Base-by-base conservation (phyloP, 2,888 invertebrate genomes). In the Apodemia zela region DNA sequence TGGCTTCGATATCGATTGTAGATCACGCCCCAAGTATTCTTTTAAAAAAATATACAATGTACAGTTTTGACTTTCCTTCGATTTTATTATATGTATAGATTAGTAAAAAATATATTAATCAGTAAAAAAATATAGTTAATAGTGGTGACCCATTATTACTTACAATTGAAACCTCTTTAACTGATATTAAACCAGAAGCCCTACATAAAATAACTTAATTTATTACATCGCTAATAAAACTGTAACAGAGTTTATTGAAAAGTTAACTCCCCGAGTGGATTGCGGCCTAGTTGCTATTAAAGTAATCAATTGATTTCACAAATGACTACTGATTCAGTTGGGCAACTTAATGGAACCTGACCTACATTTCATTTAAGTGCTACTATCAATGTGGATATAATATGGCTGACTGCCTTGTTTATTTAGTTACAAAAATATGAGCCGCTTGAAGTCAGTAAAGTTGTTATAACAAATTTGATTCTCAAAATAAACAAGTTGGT, bases 251-350 rank as follows among this genome's bases (percentile, higher is more conserved):
- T 11, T 21, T 51, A 51, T 21, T 51, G 51, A 18, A 51, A 42
- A 51, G 51, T 21, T 10, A 49, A 21, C 10, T 51, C 21, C 51
- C 21, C 6, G 21, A 21, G 51, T 21, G 51, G 18, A 21, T 18
- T 51, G 51, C 51, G 21, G 51, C 51, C 21, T 17, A 51, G 51
- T 51, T 51, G 51, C 51, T 18, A 21, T 49, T 51, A 51, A 54
- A 54, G 18, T 25, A 54, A 54, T 54, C 54, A 54, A 54, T 54
- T 54, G 54, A 54, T 54, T 25, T 15, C 54, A 25, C 54, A 54
- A 54, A 54, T 54, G 54, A 54, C 54, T 54, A 54, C 25, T 54
- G 54, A 54, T 54, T 54, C 54, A 54, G 21, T 54, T n/a, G 54
- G 54, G 54, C 25, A 54, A 54, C 54, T 54, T 54, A 54, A 54